A percentile compares a stretch with the other conserved stretches of the same genome.
Evolutionary conservation across 2,888 invertebrate species (phyloP).

Genomic region (Eupithecia tripunctaria): DNA sequence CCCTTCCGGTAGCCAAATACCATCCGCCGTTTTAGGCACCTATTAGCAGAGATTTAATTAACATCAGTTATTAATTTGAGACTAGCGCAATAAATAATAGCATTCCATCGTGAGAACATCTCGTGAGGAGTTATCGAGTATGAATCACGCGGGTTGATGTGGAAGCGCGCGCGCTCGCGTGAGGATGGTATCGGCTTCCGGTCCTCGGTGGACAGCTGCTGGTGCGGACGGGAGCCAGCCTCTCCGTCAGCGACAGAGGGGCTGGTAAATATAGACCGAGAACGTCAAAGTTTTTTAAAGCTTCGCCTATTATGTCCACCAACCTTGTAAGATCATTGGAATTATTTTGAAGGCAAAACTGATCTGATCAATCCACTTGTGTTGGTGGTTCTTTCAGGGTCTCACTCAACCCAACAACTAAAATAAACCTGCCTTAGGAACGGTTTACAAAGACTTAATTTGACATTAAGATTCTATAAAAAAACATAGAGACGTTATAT

Average conservation of each 20-base stretch:
- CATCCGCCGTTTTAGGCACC: too few relatives aligned
- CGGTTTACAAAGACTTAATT: too few relatives aligned
- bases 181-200: neutral
- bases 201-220: neutral
- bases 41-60: neutral
- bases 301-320: neutral
- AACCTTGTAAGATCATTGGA: neutral
- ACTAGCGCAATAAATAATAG: neutral
- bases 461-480: too few relatives aligned
- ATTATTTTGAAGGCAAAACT: too few relatives aligned
- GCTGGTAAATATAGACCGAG: neutral
- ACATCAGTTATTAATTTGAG: neutral
- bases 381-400: too few relatives aligned
- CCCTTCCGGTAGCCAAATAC: too few relatives aligned
- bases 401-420: too few relatives aligned
- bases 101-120: neutral
- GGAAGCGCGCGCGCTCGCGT: neutral
- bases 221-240: neutral
- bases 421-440: too few relatives aligned
- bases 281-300: too few relatives aligned
- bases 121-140: neutral
- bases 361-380: too few relatives aligned
- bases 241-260: neutral
- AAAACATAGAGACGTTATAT: too few relatives aligned
- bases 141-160: neutral